phyloP scores from a whole-genome alignment of 2,888 invertebrate species.

The Diaphora mendica region DNA sequence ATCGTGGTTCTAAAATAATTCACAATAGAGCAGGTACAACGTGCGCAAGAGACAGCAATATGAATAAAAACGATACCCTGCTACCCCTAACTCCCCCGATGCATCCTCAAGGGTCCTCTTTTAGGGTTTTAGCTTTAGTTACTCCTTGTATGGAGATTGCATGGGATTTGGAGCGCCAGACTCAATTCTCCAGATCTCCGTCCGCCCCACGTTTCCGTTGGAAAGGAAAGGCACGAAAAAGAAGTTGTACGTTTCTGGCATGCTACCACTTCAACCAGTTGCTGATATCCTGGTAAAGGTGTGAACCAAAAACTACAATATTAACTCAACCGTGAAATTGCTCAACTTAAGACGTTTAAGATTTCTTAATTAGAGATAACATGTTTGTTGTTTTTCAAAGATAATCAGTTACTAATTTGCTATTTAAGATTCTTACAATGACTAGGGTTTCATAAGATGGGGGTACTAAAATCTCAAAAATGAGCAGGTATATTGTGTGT shows the following conservation, averaged over 20 bases:
- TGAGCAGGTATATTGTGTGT: neutral
- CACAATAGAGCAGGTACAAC: neutral
- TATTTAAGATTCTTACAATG: neutral
- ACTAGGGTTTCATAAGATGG: neutral
- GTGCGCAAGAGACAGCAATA: neutral
- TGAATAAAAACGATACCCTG: neutral
- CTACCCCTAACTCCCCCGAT: no score
- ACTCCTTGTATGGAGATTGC: no score
- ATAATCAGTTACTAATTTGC: neutral
- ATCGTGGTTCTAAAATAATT: neutral
- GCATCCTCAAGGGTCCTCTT: no score
- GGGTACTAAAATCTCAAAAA: neutral
- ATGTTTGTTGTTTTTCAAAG: neutral
- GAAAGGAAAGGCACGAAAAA: no score
- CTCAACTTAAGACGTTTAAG: no score
- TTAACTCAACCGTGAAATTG: neutral
- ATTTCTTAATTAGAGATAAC: no score
- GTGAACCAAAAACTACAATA: constrained; percentile 8
- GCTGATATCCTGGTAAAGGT: constrained; percentile 18
- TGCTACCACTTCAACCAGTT: no score
- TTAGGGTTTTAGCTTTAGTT: no score
- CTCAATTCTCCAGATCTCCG: no score
- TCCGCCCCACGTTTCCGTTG: no score
- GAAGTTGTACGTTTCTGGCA: no score
- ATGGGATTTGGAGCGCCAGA: no score